Percentiles rank a stretch among this genome's conserved stretches.
Conservation (phyloP, 2,113 vertebrate species). For the Atrichornis clamosus region DNA sequence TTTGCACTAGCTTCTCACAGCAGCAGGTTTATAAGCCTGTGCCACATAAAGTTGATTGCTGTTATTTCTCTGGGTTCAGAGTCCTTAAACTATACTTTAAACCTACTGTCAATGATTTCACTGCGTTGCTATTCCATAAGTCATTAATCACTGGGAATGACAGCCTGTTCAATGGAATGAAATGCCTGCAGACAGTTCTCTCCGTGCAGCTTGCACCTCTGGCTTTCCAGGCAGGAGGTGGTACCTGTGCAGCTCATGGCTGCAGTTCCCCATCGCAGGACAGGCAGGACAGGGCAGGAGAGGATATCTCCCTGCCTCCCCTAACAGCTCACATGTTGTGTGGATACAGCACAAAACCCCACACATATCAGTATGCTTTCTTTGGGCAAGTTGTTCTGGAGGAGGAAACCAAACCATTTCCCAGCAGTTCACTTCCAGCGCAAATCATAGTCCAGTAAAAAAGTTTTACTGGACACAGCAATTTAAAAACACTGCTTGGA, state of each 20-base stretch:
- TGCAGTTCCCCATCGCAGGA: neutral
- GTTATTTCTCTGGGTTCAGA: neutral
- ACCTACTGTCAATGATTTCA: neutral
- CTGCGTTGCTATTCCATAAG: neutral
- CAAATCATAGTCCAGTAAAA: slow-evolving; percentile 27
- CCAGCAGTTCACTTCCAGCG: neutral
- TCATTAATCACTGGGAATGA: neutral
- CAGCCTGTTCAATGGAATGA: neutral
- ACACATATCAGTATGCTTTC: neutral
- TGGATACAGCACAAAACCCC: neutral
- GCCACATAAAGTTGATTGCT: neutral
- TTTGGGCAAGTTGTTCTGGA: neutral
- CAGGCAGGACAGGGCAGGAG: neutral
- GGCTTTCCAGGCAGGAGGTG: neutral
- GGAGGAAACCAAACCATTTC: neutral
- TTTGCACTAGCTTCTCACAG: neutral
- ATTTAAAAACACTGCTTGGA: neutral
- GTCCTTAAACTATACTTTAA: slow-evolving; percentile 7
- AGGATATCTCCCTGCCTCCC: neutral
- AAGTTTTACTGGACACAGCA: neutral
- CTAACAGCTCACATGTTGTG: neutral
- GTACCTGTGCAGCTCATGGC: neutral
- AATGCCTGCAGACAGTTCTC: neutral
- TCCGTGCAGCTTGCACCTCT: neutral
- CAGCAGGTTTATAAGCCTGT: neutral